These are phyloP conservation scores for Drosophila colorata DNA, from an alignment of 2,888 invertebrate genomes.

Conservation along the genomic window DNA sequence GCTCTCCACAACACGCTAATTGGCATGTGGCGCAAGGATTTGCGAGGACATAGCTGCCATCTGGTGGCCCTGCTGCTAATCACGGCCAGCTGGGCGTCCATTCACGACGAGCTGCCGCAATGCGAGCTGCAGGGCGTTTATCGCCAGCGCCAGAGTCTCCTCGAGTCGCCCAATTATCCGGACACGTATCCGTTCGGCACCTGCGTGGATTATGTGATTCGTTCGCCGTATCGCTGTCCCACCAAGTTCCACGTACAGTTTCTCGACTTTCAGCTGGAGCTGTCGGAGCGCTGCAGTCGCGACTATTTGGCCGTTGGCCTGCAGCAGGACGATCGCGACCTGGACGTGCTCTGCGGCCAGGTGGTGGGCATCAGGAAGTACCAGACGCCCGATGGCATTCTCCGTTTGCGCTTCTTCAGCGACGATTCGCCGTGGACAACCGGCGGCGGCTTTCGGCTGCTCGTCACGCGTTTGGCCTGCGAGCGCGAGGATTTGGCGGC, in stretches of 20 bases:
- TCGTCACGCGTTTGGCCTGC: constrained; percentile 86
- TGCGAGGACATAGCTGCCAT: constrained; percentile 10
- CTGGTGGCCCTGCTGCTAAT: constrained; percentile 3
- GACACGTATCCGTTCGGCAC: constrained; percentile 84
- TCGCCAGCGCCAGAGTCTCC: constrained; percentile 85
- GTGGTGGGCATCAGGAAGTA: constrained; percentile 86
- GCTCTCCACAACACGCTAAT: constrained; percentile 9
- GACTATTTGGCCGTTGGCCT: constrained; percentile 86
- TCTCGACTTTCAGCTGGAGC: constrained; percentile 86
- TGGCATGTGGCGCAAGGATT: constrained; percentile 39
- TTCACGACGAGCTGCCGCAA: constrained; percentile 80
- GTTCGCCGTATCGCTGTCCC: constrained; percentile 86
- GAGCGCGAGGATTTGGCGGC: constrained; percentile 72
- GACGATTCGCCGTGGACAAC: constrained; percentile 82
- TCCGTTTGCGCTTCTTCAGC: constrained; percentile 86
- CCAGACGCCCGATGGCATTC: constrained; percentile 85
- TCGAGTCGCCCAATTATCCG: constrained; percentile 87
- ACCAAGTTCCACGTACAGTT: constrained; percentile 87
- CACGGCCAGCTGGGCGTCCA: constrained; percentile 29
- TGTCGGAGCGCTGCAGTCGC: constrained; percentile 86
- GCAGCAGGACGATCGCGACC: constrained; percentile 77
- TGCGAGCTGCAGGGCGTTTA: constrained; percentile 84
- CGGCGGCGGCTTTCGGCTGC: constrained; percentile 86
- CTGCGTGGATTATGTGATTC: constrained; percentile 86
- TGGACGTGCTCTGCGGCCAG: constrained; percentile 86